phyloP scores from a whole-genome alignment of 2,113 vertebrate species.

The Climacteris rufus region DNA sequence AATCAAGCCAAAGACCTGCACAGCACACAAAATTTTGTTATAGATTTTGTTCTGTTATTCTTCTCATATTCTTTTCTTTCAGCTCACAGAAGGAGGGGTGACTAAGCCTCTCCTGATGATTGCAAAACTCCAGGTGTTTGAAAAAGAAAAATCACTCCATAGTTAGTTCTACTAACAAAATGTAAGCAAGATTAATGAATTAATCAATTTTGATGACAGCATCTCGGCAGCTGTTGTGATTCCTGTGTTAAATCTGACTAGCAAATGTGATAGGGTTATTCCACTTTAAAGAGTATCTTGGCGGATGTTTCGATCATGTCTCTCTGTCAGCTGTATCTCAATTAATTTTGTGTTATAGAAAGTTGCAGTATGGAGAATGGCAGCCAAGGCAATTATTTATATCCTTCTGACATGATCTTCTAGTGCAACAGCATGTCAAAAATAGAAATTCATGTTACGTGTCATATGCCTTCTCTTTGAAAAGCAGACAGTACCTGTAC shows the following conservation, averaged over 20 bases:
- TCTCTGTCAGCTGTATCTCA: not conserved
- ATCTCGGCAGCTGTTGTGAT: not conserved
- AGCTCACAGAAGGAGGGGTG: not conserved
- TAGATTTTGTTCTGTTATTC: not conserved
- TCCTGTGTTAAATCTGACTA: not conserved
- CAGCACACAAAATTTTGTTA: not conserved
- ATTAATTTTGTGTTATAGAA: conserved; percentile 13
- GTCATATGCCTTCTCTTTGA: not conserved
- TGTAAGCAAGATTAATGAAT: not conserved
- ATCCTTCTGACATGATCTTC: not conserved
- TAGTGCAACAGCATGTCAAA: not conserved
- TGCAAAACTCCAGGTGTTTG: not conserved
- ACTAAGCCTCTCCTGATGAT: not conserved
- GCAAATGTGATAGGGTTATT: not conserved
- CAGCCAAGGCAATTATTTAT: conserved; percentile 10
- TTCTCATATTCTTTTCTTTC: not conserved
- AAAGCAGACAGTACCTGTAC: not conserved
- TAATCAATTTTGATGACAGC: not conserved
- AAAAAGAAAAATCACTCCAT: not conserved
- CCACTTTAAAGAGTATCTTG: not conserved
- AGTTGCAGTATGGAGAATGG: not conserved
- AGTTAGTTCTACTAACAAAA: not conserved
- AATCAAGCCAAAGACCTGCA: not conserved
- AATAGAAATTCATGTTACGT: not conserved
- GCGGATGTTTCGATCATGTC: not conserved